phyloP scores from a whole-genome alignment of 2,888 invertebrate genomes.

The Pyrocoelia pectoralis region DNA sequence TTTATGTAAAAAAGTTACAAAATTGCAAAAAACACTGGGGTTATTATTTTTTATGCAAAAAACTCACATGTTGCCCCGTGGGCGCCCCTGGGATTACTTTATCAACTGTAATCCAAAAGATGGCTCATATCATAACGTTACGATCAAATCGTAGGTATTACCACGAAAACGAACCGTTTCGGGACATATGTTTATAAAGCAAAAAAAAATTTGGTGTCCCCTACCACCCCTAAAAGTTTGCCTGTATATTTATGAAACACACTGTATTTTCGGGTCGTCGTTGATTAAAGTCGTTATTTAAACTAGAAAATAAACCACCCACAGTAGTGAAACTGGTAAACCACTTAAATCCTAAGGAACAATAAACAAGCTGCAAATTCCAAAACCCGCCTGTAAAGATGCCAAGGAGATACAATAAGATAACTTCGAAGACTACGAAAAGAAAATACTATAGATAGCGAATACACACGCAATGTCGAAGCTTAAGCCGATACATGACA shows the following conservation, averaged over 20 bases:
- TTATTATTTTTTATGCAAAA: too few species aligned
- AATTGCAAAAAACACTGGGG: too few species aligned
- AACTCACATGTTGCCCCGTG: too few species aligned
- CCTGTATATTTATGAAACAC: too few species aligned
- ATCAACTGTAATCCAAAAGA: too few species aligned
- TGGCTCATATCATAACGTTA: too few species aligned
- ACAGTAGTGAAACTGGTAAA: constrained; percentile 45
- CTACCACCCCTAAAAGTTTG: too few species aligned
- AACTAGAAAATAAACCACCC: constrained; percentile 40
- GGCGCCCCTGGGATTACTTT: too few species aligned
- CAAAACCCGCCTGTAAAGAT: constrained; percentile 38
- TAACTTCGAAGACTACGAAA: constrained; percentile 31
- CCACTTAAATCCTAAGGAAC: constrained; percentile 41
- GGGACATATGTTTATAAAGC: too few species aligned
- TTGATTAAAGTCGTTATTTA: constrained; percentile 14
- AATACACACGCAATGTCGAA: constrained; percentile 37
- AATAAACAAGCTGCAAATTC: constrained; percentile 42
- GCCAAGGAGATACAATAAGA: constrained; percentile 34
- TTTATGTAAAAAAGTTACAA: too few species aligned
- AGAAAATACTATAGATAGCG: constrained; percentile 34
- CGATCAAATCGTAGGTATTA: too few species aligned
- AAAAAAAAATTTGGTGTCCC: too few species aligned
- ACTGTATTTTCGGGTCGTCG: constrained; percentile 9
- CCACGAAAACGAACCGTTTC: neutral
- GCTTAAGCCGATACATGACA: constrained; percentile 20